A percentile compares a stretch with the other conserved stretches of the same genome.
Evolutionary conservation across 2,113 vertebrate species (phyloP).

Genomic region (Crotalus helleri): DNA sequence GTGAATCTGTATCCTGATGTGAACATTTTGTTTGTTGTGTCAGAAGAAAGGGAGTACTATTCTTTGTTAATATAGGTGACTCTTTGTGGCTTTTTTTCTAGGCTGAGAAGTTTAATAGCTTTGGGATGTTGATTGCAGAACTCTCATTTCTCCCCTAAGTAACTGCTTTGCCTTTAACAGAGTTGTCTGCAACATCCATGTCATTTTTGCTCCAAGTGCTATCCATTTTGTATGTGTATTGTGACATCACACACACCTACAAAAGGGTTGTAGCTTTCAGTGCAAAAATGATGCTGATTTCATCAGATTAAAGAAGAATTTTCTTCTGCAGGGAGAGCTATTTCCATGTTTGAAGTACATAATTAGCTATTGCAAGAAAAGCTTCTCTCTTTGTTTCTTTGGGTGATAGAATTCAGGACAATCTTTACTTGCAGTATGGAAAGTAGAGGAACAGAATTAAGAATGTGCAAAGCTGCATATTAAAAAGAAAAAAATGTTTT

Average conservation of each 20-base stretch:
- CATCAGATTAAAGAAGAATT: not conserved
- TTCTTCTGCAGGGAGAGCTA: not conserved
- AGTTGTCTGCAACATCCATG: not conserved
- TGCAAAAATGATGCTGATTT: not conserved
- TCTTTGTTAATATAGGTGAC: not conserved
- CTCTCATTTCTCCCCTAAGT: not conserved
- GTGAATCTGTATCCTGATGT: not conserved
- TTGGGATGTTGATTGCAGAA: not conserved
- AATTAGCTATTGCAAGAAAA: not conserved
- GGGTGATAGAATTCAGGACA: not conserved
- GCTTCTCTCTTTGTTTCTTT: not conserved
- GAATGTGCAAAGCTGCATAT: not conserved
- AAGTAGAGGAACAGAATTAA: not conserved
- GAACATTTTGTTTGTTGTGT: not conserved
- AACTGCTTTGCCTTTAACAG: not conserved
- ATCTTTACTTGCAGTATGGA: not conserved
- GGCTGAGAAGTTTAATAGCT: not conserved
- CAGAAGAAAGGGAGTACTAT: not conserved
- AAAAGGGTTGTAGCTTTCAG: not conserved
- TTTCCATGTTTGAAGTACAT: not conserved
- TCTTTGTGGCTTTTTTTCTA: not conserved
- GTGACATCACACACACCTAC: not conserved
- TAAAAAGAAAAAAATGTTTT: not conserved
- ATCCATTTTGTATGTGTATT: not conserved
- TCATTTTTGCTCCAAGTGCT: not conserved